Conservation (phyloP, 1,140 invertebrate genomes). For the Drosophila simulans region DNA sequence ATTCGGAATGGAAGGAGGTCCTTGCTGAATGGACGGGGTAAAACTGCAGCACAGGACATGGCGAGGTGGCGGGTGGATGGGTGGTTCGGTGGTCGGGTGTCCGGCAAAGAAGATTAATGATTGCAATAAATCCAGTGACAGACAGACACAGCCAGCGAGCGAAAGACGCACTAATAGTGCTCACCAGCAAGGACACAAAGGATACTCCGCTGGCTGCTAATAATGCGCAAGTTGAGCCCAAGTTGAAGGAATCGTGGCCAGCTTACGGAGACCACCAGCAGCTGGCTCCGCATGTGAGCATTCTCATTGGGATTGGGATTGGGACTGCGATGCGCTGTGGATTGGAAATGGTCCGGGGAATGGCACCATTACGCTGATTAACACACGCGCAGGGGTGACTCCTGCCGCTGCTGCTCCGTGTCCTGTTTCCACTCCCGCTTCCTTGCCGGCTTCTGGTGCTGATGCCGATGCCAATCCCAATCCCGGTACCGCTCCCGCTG, state of each 20-base stretch:
- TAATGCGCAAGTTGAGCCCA: constrained; percentile 68
- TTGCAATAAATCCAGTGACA: constrained; percentile 84
- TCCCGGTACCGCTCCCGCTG: constrained; percentile 48
- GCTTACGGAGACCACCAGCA: constrained; percentile 65
- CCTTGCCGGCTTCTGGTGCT: constrained; percentile 12
- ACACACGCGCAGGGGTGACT: constrained; percentile 76
- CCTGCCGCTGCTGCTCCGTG: constrained; percentile 5
- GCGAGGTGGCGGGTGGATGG: constrained; percentile 1
- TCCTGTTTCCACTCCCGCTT: not conserved
- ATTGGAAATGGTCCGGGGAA: constrained; percentile 29
- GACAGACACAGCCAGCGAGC: constrained; percentile 45
- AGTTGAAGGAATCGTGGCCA: constrained; percentile 68
- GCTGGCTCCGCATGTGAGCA: constrained; percentile 47
- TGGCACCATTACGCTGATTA: constrained; percentile 83
- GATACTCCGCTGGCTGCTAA: constrained; percentile 66
- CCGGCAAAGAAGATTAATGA: constrained; percentile 83
- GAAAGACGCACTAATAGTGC: constrained; percentile 73
- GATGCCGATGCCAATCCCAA: constrained; percentile 1
- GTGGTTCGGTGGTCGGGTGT: constrained; percentile 9
- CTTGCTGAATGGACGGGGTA: constrained; percentile 9
- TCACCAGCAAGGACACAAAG: constrained; percentile 80
- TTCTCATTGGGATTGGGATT: constrained; percentile 24
- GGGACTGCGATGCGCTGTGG: constrained; percentile 20
- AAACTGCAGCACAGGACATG: constrained; percentile 11
- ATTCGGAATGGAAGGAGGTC: constrained; percentile 24